A percentile compares a stretch with the other conserved stretches of the same genome.
These are phyloP conservation scores for Delphinapterus leucas DNA, from an alignment of 2,113 vertebrate species.

Conservation along the genomic window DNA sequence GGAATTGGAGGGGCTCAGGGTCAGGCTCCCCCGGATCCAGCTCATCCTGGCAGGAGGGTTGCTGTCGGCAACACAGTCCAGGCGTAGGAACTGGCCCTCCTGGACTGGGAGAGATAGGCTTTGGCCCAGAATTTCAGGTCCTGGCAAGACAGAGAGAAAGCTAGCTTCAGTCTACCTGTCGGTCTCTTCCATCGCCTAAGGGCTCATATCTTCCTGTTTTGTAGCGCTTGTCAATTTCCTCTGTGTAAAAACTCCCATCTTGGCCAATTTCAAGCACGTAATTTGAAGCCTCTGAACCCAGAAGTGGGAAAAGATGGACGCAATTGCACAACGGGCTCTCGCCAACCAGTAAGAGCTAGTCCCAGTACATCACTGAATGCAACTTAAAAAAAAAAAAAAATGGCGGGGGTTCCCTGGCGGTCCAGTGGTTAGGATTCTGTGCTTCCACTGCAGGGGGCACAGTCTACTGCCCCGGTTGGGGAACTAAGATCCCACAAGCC, in stretches of 20 bases:
- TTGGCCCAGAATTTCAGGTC: not conserved
- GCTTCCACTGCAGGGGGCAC: too few species aligned
- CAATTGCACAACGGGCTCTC: too few species aligned
- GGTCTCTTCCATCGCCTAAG: not conserved
- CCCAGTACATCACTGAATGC: not conserved
- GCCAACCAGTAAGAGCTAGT: not conserved
- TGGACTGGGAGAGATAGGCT: not conserved
- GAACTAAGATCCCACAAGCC: too few species aligned
- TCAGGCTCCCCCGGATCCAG: not conserved
- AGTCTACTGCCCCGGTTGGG: too few species aligned
- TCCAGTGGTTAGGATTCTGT: too few species aligned
- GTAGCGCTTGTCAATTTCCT: not conserved
- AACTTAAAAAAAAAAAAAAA: not conserved
- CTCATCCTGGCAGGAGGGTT: not conserved
- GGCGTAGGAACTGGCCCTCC: not conserved
- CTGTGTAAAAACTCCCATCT: not conserved
- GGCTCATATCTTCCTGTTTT: not conserved
- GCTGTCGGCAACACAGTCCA: not conserved
- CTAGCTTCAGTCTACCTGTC: not conserved
- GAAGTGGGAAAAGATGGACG: not conserved
- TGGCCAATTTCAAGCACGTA: not conserved
- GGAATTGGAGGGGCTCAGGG: not conserved
- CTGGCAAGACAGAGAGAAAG: not conserved
- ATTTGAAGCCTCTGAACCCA: not conserved
- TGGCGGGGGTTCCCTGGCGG: too few species aligned